These are phyloP conservation scores for Crypturellus tataupa DNA, from an alignment of 2,797 vertebrate genomes.

Conservation along the genomic window DNA sequence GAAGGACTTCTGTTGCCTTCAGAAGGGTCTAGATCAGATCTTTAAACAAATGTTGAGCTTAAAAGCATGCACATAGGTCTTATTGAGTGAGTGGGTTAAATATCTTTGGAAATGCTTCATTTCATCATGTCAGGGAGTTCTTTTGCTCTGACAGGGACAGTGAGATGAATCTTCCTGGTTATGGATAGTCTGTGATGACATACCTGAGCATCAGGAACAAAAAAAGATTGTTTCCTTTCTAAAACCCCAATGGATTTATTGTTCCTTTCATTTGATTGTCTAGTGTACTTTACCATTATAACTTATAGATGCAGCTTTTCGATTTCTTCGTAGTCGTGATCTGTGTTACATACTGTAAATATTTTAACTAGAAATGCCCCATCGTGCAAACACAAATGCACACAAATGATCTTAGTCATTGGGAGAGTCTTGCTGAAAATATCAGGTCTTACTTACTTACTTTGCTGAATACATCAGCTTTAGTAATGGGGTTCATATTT, in stretches of 20 bases:
- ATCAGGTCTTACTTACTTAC: background rate
- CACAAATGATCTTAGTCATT: background rate
- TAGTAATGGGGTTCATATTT: background rate
- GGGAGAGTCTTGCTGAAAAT: background rate
- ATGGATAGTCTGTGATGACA: background rate
- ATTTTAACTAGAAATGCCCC: background rate
- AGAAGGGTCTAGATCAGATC: slow-evolving; percentile 4
- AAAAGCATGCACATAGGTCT: slow-evolving; percentile 6
- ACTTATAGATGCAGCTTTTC: background rate
- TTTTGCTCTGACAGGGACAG: slow-evolving; percentile 4
- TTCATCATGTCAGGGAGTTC: slow-evolving; percentile 10
- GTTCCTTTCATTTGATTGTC: background rate
- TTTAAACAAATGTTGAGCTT: slow-evolving; percentile 32
- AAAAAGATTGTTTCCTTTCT: background rate
- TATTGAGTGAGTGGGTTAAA: slow-evolving; percentile 32
- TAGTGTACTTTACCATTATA: background rate
- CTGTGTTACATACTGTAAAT: background rate
- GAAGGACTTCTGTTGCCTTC: slow-evolving; percentile 13
- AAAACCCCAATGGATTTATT: background rate
- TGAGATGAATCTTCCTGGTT: background rate
- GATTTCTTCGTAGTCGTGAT: background rate
- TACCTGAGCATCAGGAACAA: background rate
- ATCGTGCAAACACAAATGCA: background rate
- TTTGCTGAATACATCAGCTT: background rate
- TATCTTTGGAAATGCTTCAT: slow-evolving; percentile 42